Conservation (phyloP, 2,888 invertebrate genomes). For the Allacma fusca region DNA sequence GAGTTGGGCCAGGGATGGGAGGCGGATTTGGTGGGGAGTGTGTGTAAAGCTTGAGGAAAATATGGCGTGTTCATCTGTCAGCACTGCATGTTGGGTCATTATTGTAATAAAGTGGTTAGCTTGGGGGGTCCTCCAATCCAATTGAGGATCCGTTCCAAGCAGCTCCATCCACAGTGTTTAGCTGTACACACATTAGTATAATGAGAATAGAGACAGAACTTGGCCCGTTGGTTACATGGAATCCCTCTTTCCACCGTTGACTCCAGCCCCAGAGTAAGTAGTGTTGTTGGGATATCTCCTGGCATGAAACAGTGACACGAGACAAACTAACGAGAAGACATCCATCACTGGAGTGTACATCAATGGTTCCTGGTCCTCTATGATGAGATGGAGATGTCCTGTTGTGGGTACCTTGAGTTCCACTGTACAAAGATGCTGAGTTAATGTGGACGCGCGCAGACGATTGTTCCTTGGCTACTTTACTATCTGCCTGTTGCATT, state of each 20-base stretch:
- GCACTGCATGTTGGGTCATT: conserved; percentile 49
- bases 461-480: neutral
- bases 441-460: neutral
- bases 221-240: neutral
- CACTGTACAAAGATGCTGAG: neutral
- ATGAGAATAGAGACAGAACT: conserved; percentile 2
- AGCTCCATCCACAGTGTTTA: neutral
- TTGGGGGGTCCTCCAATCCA: conserved; percentile 54
- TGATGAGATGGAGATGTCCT: conserved; percentile 21
- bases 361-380: too few relatives aligned
- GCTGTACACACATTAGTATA: neutral
- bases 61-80: conserved; percentile 29
- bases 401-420: neutral
- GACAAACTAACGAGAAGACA: conserved; percentile 49
- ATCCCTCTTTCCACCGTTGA: neutral
- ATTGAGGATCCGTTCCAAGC: neutral
- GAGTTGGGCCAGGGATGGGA: too few relatives aligned
- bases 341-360: conserved; percentile 41
- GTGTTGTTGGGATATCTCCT: neutral
- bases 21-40: too few relatives aligned
- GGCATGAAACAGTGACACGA: conserved; percentile 37
- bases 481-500: conserved; percentile 31
- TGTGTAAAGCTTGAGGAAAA: conserved; percentile 8
- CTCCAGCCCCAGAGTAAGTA: neutral
- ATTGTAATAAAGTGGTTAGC: conserved; percentile 53